Percentiles rank a stretch among this genome's conserved stretches.
Conservation (phyloP, 2,113 vertebrate genomes). For the Emydura subglobosa region DNA sequence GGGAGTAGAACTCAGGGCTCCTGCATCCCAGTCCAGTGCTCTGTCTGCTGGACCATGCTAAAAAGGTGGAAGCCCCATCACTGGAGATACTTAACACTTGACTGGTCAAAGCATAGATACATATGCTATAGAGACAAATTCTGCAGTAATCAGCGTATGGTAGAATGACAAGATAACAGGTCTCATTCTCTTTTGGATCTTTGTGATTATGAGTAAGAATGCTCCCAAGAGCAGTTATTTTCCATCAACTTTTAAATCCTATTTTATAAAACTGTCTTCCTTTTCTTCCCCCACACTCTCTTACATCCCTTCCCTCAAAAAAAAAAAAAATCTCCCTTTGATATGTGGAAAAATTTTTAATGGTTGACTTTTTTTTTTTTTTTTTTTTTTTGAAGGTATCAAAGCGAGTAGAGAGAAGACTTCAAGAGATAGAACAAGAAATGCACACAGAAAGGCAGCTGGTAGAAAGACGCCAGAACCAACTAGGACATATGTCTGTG, state of each 20-base stretch:
- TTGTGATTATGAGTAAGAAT: not conserved
- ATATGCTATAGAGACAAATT: not conserved
- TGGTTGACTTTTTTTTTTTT: not conserved
- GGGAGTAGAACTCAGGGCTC: not conserved
- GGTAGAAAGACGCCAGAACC: slow-evolving; percentile 81
- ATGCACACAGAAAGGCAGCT: slow-evolving; percentile 82
- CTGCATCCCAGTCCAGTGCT: not conserved
- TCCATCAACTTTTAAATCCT: not conserved
- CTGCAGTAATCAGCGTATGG: not conserved
- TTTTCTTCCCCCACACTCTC: not conserved
- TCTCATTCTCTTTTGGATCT: not conserved
- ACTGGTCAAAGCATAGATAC: not conserved
- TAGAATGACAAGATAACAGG: not conserved
- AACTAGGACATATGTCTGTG: slow-evolving; percentile 80
- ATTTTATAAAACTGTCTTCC: not conserved
- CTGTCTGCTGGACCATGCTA: not conserved
- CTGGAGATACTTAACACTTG: not conserved
- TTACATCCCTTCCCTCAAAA: not conserved
- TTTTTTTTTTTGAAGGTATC: slow-evolving; percentile 80
- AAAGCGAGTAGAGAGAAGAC: slow-evolving; percentile 87
- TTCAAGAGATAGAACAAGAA: slow-evolving; percentile 90
- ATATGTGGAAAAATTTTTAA: not conserved
- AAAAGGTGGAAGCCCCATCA: not conserved
- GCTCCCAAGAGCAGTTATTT: not conserved
- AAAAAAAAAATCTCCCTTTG: not conserved